phyloP scores from a whole-genome alignment of 2,113 vertebrate genomes.

The Herpetotheres cachinnans region DNA sequence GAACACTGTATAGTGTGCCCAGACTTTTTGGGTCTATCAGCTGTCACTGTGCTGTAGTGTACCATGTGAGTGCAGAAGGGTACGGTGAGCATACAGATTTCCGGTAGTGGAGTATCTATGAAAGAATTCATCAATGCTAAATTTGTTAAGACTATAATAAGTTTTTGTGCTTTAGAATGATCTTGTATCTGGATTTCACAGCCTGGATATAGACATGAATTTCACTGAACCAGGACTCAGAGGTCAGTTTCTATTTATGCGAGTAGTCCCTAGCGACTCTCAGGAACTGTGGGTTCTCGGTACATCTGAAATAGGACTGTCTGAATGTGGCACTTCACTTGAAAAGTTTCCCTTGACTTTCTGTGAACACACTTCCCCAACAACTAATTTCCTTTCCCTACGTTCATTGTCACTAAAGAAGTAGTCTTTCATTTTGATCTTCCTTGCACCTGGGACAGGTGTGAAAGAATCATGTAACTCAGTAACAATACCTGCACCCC shows the following conservation, averaged over 20 bases:
- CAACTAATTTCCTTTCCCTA: background rate
- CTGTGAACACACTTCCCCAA: background rate
- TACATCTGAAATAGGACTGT: background rate
- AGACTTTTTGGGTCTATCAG: background rate
- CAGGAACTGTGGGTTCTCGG: background rate
- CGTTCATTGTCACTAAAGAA: background rate
- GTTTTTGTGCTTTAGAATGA: background rate
- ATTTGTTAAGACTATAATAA: background rate
- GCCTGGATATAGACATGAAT: background rate
- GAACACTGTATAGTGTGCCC: background rate
- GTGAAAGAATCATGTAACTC: background rate
- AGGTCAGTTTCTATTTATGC: slow-evolving; percentile 36
- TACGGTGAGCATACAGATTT: background rate
- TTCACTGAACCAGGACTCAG: background rate
- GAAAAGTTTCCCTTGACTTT: background rate
- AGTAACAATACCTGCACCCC: background rate
- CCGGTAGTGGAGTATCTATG: background rate
- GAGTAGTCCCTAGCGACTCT: background rate
- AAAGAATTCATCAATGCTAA: background rate
- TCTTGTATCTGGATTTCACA: background rate
- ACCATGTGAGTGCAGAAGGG: background rate
- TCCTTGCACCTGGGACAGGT: background rate
- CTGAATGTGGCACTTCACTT: background rate
- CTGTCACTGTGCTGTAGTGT: background rate
- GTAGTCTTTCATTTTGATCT: background rate